A percentile compares a stretch with the other conserved stretches of the same genome.
Conservation (phyloP, 1,140 invertebrate species). For the Zaprionus ornatus region DNA sequence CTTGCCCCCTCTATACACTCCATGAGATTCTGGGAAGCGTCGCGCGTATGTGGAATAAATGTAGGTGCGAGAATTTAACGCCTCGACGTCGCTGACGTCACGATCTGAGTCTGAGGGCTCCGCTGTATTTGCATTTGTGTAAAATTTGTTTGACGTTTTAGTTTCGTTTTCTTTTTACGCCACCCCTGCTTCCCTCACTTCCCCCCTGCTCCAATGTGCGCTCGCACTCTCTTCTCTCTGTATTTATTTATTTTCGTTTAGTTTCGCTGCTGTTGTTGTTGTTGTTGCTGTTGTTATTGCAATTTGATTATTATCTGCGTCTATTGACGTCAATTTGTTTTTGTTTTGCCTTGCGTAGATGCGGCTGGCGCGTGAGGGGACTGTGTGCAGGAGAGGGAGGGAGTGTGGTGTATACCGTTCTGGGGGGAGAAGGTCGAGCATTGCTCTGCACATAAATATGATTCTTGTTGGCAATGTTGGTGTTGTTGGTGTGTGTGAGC, state of each 20-base stretch:
- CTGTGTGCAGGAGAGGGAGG: too few species aligned
- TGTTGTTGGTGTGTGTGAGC: not conserved
- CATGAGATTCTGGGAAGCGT: not conserved
- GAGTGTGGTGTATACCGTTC: not conserved
- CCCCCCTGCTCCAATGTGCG: not conserved
- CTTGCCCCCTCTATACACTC: not conserved
- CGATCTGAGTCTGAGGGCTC: not conserved
- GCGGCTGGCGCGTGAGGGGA: not conserved
- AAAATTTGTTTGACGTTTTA: conserved; percentile 52
- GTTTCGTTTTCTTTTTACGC: conserved; percentile 20
- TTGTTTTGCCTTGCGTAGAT: conserved; percentile 43
- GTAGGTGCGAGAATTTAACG: conserved; percentile 29
- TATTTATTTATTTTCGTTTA: conserved; percentile 43
- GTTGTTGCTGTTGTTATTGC: conserved; percentile 51
- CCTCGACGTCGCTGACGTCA: conserved; percentile 34
- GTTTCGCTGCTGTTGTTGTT: not conserved
- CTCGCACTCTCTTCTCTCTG: not conserved
- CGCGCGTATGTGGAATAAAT: not conserved
- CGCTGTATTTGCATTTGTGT: conserved; percentile 43
- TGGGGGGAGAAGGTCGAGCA: conserved; percentile 42
- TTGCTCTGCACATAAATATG: conserved; percentile 53
- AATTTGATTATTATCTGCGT: conserved; percentile 68
- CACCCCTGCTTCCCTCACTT: not conserved
- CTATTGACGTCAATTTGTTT: conserved; percentile 73
- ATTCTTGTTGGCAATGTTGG: not conserved